These are phyloP conservation scores for Thomomys bottae DNA, from an alignment of 2,113 vertebrate species.

Conservation along the genomic window DNA sequence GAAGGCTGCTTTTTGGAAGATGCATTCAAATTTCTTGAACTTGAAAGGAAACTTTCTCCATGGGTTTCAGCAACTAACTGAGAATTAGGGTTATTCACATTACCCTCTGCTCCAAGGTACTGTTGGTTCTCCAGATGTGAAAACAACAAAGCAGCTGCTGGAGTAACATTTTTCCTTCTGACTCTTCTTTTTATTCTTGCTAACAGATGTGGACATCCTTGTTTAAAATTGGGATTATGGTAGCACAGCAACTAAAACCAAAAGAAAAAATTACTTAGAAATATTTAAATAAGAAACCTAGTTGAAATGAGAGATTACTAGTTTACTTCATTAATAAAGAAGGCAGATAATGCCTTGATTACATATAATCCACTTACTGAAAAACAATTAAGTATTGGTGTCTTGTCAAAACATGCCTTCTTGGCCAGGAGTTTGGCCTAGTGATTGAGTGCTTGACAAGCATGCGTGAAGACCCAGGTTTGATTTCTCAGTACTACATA, in stretches of 20 bases:
- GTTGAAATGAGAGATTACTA: neutral
- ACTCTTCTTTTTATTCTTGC: conserved; percentile 61
- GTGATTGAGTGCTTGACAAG: too few relatives aligned
- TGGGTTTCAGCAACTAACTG: fast-evolving
- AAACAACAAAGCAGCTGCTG: conserved; percentile 27
- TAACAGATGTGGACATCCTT: conserved; percentile 63
- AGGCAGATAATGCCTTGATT: too few relatives aligned
- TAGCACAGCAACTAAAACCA: conserved; percentile 72
- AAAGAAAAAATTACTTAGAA: conserved; percentile 9
- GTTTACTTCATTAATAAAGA: neutral
- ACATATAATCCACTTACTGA: too few relatives aligned
- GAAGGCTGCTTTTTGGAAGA: neutral
- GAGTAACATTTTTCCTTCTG: conserved; percentile 61
- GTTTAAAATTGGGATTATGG: conserved; percentile 68
- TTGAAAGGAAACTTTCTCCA: neutral
- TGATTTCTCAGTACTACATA: too few relatives aligned
- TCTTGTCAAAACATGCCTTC: too few relatives aligned
- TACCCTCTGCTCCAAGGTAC: conserved; percentile 9
- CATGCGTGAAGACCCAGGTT: too few relatives aligned
- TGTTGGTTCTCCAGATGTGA: conserved; percentile 23
- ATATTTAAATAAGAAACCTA: neutral
- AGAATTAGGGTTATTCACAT: neutral
- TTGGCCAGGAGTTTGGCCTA: too few relatives aligned
- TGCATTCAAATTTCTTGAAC: neutral
- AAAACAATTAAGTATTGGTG: too few relatives aligned